Evolutionary conservation across 1,140 invertebrate genomes (phyloP).

Genomic region (Drosophila kepulauana): DNA sequence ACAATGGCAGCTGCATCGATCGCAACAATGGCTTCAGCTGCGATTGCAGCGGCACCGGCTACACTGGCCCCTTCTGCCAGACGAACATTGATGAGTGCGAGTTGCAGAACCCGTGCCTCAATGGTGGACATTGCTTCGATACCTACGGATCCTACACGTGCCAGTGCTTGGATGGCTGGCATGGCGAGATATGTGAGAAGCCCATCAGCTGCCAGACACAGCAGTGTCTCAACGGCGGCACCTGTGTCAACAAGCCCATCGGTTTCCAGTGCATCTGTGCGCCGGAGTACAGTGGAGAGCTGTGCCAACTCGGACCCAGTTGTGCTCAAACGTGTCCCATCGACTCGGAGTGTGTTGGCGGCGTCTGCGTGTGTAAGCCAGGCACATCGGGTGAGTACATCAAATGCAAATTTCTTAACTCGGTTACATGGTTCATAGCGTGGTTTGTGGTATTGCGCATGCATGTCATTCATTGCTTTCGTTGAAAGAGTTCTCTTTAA

Average conservation of each 20-base stretch:
- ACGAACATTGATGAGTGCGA: constrained; percentile 94
- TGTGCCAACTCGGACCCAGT: constrained; percentile 77
- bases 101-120: constrained; percentile 89
- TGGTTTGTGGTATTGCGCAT: constrained; percentile 37
- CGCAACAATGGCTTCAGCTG: constrained; percentile 92
- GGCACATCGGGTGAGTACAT: constrained; percentile 87
- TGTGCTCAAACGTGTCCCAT: constrained; percentile 80
- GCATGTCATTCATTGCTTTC: constrained; percentile 26
- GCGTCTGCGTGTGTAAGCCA: constrained; percentile 88
- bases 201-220: constrained; percentile 87
- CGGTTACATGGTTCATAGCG: constrained; percentile 13
- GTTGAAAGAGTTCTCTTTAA: constrained; percentile 14
- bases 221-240: constrained; percentile 88
- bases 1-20: constrained; percentile 93
- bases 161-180: constrained; percentile 93
- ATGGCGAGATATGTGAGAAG: constrained; percentile 88
- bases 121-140: constrained; percentile 92
- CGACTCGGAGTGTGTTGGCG: constrained; percentile 81
- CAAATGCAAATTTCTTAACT: neutral
- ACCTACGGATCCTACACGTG: constrained; percentile 93
- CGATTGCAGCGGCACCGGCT: constrained; percentile 90
- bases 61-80: constrained; percentile 92
- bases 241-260: constrained; percentile 87
- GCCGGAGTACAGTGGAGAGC: constrained; percentile 88
- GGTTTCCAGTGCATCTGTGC: constrained; percentile 90